Evolutionary conservation across 2,113 vertebrate species (phyloP).

Genomic region (Scartelaos histophorus): DNA sequence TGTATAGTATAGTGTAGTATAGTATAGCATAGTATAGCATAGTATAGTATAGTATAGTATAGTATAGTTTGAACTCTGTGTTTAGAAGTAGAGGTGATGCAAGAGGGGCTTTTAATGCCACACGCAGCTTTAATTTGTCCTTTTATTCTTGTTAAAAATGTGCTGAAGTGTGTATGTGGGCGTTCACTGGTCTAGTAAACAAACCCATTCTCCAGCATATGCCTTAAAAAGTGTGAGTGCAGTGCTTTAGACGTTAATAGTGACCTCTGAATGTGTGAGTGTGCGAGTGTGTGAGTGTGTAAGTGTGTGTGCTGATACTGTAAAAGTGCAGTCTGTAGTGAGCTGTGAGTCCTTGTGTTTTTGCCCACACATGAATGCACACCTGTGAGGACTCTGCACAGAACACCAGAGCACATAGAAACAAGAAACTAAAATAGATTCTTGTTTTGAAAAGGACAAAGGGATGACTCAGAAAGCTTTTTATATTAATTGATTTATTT

Average conservation of each 20-base stretch:
- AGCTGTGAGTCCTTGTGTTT: conserved; percentile 10
- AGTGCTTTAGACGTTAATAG: conserved; percentile 55
- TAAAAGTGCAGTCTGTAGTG: conserved; percentile 42
- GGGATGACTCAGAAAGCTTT: background rate
- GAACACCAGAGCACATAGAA: background rate
- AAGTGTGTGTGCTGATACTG: conserved; percentile 55
- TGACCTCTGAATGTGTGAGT: conserved; percentile 60
- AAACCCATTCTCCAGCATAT: conserved; percentile 56
- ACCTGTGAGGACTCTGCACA: conserved; percentile 37
- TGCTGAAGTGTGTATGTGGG: conserved; percentile 49
- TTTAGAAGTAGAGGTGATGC: no score
- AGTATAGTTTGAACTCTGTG: no score
- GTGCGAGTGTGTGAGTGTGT: conserved; percentile 36
- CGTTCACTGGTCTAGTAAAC: conserved; percentile 58
- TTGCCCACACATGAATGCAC: conserved; percentile 33
- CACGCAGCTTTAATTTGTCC: no score
- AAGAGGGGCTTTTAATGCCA: no score
- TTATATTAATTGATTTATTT: background rate
- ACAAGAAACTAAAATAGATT: background rate
- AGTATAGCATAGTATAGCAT: no score
- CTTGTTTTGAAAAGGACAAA: background rate
- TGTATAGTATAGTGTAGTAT: no score
- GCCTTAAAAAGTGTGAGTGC: conserved; percentile 45
- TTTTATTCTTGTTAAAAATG: conserved; percentile 1
- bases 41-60: no score